A percentile compares a stretch with the other conserved stretches of the same genome.
phyloP scores from a whole-genome alignment of 1,140 invertebrate genomes.

The Limonius californicus region DNA sequence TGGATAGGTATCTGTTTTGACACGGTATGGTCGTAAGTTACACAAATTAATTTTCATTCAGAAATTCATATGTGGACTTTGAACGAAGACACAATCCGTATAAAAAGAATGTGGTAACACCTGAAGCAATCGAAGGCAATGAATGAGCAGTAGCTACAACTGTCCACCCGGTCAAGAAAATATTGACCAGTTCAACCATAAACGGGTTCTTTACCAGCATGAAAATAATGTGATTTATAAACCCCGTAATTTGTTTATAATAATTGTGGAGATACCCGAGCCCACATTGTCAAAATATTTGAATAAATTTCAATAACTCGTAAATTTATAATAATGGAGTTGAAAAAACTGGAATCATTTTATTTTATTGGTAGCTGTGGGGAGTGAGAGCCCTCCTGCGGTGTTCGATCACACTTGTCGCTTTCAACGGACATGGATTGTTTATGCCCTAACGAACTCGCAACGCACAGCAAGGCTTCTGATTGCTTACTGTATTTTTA shows the following conservation, averaged over 20 bases:
- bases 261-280: slow-evolving; percentile 25
- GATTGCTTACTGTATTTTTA: neutral
- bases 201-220: slow-evolving; percentile 29
- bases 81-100: neutral
- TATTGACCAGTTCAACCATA: slow-evolving; percentile 28
- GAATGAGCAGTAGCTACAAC: slow-evolving; percentile 29
- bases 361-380: slow-evolving; percentile 38
- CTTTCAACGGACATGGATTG: slow-evolving; percentile 36
- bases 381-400: slow-evolving; percentile 30
- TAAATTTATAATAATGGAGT: slow-evolving; percentile 32
- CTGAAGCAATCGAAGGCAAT: slow-evolving; percentile 12
- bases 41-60: slow-evolving; percentile 5
- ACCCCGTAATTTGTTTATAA: slow-evolving; percentile 29
- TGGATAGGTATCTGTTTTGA: no score
- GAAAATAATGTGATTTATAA: slow-evolving; percentile 32
- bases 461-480: slow-evolving; percentile 21
- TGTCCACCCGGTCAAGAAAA: slow-evolving; percentile 24
- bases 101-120: slow-evolving; percentile 22
- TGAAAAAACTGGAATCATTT: slow-evolving; percentile 33
- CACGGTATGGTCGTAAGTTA: no score
- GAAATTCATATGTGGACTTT: neutral
- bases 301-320: slow-evolving; percentile 37
- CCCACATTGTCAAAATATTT: slow-evolving; percentile 27
- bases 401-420: slow-evolving; percentile 36
- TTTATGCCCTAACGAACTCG: slow-evolving; percentile 27